Base-by-base conservation (phyloP, 2,797 vertebrate species). In the Schizopygopsis malacanthus region DNA sequence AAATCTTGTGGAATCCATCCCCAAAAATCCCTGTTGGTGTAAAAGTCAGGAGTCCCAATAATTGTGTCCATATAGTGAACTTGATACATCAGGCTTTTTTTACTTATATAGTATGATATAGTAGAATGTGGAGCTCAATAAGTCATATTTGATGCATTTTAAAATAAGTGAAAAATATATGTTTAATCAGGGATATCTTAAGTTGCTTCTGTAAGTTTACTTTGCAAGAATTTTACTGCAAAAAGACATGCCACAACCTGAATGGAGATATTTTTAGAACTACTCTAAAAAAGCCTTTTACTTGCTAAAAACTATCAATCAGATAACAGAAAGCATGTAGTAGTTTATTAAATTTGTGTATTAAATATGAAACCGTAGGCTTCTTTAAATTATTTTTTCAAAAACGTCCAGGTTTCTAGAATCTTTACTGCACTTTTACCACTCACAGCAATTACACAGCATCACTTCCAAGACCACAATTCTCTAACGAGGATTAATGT, bases 401-500 rank as follows among this genome's bases (percentile, higher is more conserved):
- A 39, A n/a, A n/a, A 18, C 6, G 54, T 77, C 6, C 10, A 43
- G 13, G 43, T 7, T 10, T n/a, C 22, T 43, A 12, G 16, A 28
- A 45, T 11, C 47, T 56, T 75, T 41, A 16, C 11, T 25, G 4
- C 16, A 59, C 67, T 72, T 70, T 52, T 45, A 63, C 65, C 37
- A 56, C 6, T 73, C 41, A 65, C 41, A 37, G 41, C 50, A 47
- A 79, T 79, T 84, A 56, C 54, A 78, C n/a, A 84, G 43, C 39
- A 56, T 84, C 9, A 70, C 61, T 93, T 94, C 89, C 91, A 92
- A 88, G 88, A 28, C 84, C 86, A 83, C 85, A 41, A 71, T 82
- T 94, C 90, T 87, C 91, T 85, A 87, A 88, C 89, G 33, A 90
- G 91, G 94, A 94, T 95, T 95, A 95, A 78, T 87, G 77, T 95